Evolutionary conservation across 2,888 invertebrate species (phyloP).

Genomic region (Rutpela maculata): DNA sequence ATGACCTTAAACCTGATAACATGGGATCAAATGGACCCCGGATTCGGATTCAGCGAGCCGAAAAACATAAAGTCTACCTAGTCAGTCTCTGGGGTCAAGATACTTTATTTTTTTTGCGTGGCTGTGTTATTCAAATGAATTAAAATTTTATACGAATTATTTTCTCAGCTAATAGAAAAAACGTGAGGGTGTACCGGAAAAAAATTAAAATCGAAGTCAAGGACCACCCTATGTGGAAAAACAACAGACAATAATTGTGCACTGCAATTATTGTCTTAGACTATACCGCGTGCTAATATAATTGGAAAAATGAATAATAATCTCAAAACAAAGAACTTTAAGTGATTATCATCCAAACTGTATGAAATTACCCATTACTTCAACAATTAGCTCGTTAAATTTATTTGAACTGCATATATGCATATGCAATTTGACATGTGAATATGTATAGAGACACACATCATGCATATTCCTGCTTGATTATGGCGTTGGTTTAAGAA

Average conservation of each 20-base stretch:
- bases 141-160: no score
- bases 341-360: conserved; percentile 31
- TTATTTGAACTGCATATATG: conserved; percentile 29
- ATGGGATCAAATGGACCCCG: no score
- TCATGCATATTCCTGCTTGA: conserved; percentile 41
- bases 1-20: no score
- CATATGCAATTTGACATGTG: conserved; percentile 36
- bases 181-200: no score
- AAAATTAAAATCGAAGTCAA: no score
- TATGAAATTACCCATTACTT: conserved; percentile 40
- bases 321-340: conserved; percentile 4
- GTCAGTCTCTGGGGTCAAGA: no score
- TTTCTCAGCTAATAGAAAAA: no score
- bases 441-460: conserved; percentile 37
- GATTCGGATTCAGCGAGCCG: no score
- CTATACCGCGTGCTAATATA: not conserved
- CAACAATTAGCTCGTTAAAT: conserved; percentile 20
- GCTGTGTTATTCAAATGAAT: no score
- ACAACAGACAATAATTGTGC: not conserved
- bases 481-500: conserved; percentile 19
- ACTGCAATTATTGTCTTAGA: not conserved
- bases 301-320: not conserved
- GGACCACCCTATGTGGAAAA: no score
- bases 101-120: no score
- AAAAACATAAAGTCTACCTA: no score